These are phyloP conservation scores for Cerceris ruficornis DNA, from an alignment of 2,888 invertebrate species.

Conservation along the genomic window DNA sequence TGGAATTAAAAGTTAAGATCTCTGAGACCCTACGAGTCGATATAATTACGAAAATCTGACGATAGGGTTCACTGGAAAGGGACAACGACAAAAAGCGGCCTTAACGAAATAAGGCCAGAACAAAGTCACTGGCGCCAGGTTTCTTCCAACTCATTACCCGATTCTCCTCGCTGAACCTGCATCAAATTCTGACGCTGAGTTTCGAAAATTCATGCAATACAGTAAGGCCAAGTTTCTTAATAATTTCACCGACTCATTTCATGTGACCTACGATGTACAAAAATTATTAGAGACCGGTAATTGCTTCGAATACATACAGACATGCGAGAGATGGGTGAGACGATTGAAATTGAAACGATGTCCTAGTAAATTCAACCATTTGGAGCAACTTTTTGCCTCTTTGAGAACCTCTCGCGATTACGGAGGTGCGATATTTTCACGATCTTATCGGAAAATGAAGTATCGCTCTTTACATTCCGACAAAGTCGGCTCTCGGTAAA, in stretches of 20 bases:
- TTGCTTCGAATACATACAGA: too few species aligned
- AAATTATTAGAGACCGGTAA: too few species aligned
- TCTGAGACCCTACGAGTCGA: background rate
- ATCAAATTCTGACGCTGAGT: conserved; percentile 48
- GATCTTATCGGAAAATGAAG: conserved; percentile 61
- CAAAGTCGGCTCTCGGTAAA: conserved; percentile 52
- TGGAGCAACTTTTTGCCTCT: background rate
- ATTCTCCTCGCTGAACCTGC: conserved; percentile 74
- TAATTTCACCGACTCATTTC: background rate
- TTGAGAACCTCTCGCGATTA: conserved; percentile 27
- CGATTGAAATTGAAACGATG: too few species aligned
- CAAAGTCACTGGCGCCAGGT: conserved; percentile 77
- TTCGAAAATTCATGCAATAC: conserved; percentile 31
- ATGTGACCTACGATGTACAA: background rate
- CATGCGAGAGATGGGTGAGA: too few species aligned
- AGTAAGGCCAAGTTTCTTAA: conserved; percentile 1
- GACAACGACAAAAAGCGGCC: conserved; percentile 59
- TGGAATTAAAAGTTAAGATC: background rate
- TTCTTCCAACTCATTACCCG: conserved; percentile 78
- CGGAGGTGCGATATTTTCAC: conserved; percentile 57
- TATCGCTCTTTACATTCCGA: conserved; percentile 65
- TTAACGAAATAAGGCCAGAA: conserved; percentile 74
- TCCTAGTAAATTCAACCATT: too few species aligned
- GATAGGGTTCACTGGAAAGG: conserved; percentile 41
- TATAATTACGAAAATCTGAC: conserved; percentile 49